phyloP scores from a whole-genome alignment of 2,888 invertebrate species.

The Coenonympha glycerion region DNA sequence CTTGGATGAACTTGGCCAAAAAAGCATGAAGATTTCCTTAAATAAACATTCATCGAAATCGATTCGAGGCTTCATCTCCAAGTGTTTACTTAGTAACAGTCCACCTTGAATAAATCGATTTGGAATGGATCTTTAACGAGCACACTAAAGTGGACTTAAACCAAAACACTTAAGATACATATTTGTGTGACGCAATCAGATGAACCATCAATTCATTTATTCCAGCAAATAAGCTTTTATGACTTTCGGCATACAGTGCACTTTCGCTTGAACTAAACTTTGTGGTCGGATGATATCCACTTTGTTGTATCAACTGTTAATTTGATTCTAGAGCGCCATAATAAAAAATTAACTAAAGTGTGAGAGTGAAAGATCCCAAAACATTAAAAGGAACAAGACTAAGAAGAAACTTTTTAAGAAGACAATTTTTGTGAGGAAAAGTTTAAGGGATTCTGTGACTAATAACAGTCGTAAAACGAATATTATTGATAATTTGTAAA shows the following conservation, averaged over 20 bases:
- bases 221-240: slow-evolving; percentile 37
- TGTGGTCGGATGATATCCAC: slow-evolving; percentile 42
- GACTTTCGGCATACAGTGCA: slow-evolving; percentile 30
- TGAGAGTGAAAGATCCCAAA: slow-evolving; percentile 6
- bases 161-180: slow-evolving; percentile 20
- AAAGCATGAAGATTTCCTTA: slow-evolving; percentile 62
- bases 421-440: too few species aligned
- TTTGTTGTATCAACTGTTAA: slow-evolving; percentile 42
- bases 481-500: too few species aligned
- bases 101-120: slow-evolving; percentile 67
- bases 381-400: neutral
- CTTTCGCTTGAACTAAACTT: slow-evolving; percentile 30
- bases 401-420: neutral
- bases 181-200: slow-evolving; percentile 19
- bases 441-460: too few species aligned
- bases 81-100: slow-evolving; percentile 73
- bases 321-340: slow-evolving; percentile 42
- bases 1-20: slow-evolving; percentile 56
- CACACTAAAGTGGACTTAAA: slow-evolving; percentile 36
- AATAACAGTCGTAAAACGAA: too few species aligned
- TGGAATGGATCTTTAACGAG: slow-evolving; percentile 35
- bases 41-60: slow-evolving; percentile 66
- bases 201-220: slow-evolving; percentile 28
- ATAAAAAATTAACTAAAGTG: slow-evolving; percentile 37
- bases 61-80: slow-evolving; percentile 60